phyloP scores from a whole-genome alignment of 2,888 invertebrate species.

The Amiota communis region DNA sequence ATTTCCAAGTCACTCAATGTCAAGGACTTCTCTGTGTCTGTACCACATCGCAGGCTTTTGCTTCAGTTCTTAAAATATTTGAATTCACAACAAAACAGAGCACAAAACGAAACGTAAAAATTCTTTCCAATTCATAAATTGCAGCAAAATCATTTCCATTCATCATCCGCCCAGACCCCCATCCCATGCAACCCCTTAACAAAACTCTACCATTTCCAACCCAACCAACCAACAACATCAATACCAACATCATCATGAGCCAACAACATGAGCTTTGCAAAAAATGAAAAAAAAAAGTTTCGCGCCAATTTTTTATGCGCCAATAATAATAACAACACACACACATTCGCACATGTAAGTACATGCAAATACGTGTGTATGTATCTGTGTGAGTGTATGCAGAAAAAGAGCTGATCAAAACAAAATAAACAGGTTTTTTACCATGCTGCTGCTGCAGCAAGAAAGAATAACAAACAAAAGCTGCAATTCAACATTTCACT shows the following conservation, averaged over 20 bases:
- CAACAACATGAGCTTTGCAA: constrained; percentile 17
- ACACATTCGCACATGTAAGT: constrained; percentile 28
- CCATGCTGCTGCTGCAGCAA: constrained; percentile 42
- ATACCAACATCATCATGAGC: background rate
- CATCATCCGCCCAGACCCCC: too few species aligned
- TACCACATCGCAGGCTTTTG: too few species aligned
- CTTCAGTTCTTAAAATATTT: too few species aligned
- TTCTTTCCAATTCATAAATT: too few species aligned
- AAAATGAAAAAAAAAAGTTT: constrained; percentile 52
- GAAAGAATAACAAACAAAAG: constrained; percentile 38
- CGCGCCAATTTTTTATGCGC: constrained; percentile 57
- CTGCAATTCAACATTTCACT: constrained; percentile 16
- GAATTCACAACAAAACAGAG: too few species aligned
- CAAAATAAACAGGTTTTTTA: constrained; percentile 54
- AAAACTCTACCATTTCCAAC: background rate
- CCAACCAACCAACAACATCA: background rate
- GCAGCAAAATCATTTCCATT: too few species aligned
- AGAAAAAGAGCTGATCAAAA: constrained; percentile 38
- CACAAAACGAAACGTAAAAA: too few species aligned
- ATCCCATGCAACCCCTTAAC: too few species aligned
- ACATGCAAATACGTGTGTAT: constrained; percentile 46
- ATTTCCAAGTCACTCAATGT: too few species aligned
- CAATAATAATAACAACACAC: constrained; percentile 42
- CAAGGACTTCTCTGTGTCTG: too few species aligned
- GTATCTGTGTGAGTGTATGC: constrained; percentile 47